Percentiles rank a stretch among this genome's conserved stretches.
Evolutionary conservation across 2,888 invertebrate genomes (phyloP).

Genomic region (Drosophila cracens): DNA sequence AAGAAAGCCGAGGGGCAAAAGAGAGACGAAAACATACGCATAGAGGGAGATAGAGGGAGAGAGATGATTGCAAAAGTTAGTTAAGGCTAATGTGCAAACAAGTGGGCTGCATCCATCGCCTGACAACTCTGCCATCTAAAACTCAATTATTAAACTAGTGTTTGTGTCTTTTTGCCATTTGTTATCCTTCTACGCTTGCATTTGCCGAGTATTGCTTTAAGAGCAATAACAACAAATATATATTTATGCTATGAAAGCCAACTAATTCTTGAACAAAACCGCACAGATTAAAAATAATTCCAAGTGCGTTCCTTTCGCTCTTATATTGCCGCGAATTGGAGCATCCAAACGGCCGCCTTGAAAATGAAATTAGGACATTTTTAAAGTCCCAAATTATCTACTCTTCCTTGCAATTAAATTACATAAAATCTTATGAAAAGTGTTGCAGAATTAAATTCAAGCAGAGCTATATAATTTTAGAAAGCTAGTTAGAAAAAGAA

Average conservation of each 20-base stretch:
- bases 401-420: background rate
- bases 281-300: background rate
- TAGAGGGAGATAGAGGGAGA: background rate
- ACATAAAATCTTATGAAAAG: background rate
- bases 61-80: slow-evolving; percentile 49
- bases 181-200: slow-evolving; percentile 8
- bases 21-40: background rate
- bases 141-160: slow-evolving; percentile 69
- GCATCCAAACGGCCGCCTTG: too few relatives aligned
- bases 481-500: background rate
- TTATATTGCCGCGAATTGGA: background rate
- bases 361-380: background rate
- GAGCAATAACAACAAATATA: background rate
- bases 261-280: background rate
- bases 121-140: slow-evolving; percentile 28
- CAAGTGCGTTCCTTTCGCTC: background rate
- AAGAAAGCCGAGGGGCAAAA: background rate
- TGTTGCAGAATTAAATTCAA: background rate
- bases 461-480: background rate
- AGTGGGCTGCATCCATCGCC: slow-evolving; percentile 38
- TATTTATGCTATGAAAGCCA: background rate
- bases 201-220: background rate
- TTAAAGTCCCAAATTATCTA: background rate
- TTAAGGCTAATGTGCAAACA: slow-evolving; percentile 56
- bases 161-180: slow-evolving; percentile 60